Conservation (phyloP, 2,797 vertebrate species). For the Zalophus californianus region DNA sequence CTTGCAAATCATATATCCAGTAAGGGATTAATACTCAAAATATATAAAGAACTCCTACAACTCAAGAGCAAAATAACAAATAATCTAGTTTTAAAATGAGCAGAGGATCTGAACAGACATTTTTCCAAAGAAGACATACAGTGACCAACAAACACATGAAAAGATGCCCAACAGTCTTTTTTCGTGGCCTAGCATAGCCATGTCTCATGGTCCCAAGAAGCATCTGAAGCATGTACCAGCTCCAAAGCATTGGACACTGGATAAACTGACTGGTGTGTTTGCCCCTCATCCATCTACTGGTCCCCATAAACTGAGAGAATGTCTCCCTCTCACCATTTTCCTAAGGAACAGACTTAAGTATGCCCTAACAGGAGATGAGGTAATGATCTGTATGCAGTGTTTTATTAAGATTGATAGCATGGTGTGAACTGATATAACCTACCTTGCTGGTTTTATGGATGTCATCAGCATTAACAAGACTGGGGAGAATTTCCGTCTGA, state of each 20-base stretch:
- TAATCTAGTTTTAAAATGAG: neutral
- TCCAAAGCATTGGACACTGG: neutral
- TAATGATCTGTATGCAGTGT: neutral
- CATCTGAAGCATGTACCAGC: neutral
- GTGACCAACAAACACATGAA: neutral
- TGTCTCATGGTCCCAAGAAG: neutral
- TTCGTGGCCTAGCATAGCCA: neutral
- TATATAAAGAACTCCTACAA: neutral
- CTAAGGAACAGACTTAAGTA: neutral
- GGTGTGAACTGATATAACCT: neutral
- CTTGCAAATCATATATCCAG: neutral
- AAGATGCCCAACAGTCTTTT: neutral
- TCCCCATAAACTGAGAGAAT: neutral
- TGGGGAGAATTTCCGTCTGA: neutral
- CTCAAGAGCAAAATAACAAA: neutral
- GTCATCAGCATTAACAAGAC: neutral
- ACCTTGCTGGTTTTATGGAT: neutral
- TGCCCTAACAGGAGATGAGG: neutral
- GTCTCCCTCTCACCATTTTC: neutral
- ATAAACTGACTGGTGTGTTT: neutral
- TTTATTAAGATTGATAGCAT: neutral
- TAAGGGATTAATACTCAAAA: neutral
- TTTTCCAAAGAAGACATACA: neutral
- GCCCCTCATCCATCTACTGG: neutral
- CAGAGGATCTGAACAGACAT: neutral